Evolutionary conservation across 2,888 invertebrate species (phyloP), one percentile per base, ranked within the genome.

Genomic region (Kryphioiulus occultus): DNA sequence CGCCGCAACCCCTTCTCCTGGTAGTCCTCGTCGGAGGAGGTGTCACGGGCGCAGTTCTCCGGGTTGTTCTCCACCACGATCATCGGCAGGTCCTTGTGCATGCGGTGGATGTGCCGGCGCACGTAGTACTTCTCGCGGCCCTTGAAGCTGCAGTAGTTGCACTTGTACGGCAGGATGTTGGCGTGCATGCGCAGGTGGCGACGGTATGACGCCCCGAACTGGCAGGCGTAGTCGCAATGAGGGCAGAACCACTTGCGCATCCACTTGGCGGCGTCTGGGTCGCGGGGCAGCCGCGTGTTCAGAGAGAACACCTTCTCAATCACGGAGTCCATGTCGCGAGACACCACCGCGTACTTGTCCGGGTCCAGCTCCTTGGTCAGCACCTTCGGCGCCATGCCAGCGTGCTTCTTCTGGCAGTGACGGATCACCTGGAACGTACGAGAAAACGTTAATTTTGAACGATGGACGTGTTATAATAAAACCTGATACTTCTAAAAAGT

Each of bases 201-300:
- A 39, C 89, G 88, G 85, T 89, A 90, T 15, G 90, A 90, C 1
- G 90, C 89, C 22, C 89, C 89, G 42, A 89, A 90, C 59, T 88
- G 89, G 87, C 90, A 90, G 15, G 89, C 89, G 22, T 90, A 90
- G 22, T 89, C 89, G 87, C 90, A 90, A 85, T 89, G 89, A 30
- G 90, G 89, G 87, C 90, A 90, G 19, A 86, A 88, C 88, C 89
- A 90, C 85, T 89, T 89, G 15, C 90, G 88, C 83, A 88, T 88
- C 90, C 90, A 90, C 82, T 89, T 89, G 9, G 86, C 83, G 19
- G 88, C 87, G 86, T 89, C 89, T 12, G 88, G 88, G 59, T 89
- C 89, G 17, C 88, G 47, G 10, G 89, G 89, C 35, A 89, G 87
- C 4, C 89, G 87, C 32, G 88, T 85, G 85, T 87, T 88, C 42